Base-by-base conservation (phyloP, 2,113 vertebrate genomes). In the Pogonocichla stellata region DNA sequence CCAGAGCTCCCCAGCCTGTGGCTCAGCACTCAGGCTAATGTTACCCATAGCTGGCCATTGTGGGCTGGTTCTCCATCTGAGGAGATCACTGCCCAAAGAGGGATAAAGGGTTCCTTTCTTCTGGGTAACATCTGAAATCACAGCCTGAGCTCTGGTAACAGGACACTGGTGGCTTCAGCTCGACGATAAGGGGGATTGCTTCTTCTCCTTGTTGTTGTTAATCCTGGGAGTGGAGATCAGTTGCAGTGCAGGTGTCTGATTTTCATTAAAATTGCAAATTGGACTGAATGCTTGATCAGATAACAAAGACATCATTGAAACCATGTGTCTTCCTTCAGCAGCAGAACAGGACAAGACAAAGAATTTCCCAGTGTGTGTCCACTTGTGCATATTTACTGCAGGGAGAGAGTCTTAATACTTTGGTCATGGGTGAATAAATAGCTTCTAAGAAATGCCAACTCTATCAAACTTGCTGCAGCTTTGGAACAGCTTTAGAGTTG, bases 241-340 rank as follows among this genome's bases (percentile, higher is more conserved):
- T 98, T 98, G 98, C 97, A 97, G 96, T 93, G 96, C 98, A 98
- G 98, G 99, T 99, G 99, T 99, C 98, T 98, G 98, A 98, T 98
- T 99, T 98, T 99, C 98, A 99, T 99, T 98, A 98, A 98, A 99
- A 99, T 98, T 98, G 98, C 98, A 99, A 98, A 98, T 98, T 97
- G 94, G 95, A 93, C 97, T 92, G 96, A 98, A 98, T 97, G 96
- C 98, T 98, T 89, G 97, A 98, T 98, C 98, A 98, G 98, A 98
- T 98, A 98, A 99, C 98, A 98, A 97, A 98, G 97, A 95, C 94
- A 80, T 97, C 97, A 96, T 96, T 97, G 98, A 98, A 98, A 96
- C 97, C 82, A 34, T 92, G 97, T 97, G 97, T 98, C 97, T 82
- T 96, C 95, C 95, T 97, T 96, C 95, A 80, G 88, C 34, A 91